These are phyloP conservation scores for Opisthocomus hoazin DNA, from an alignment of 2,113 vertebrate species.

Conservation along the genomic window DNA sequence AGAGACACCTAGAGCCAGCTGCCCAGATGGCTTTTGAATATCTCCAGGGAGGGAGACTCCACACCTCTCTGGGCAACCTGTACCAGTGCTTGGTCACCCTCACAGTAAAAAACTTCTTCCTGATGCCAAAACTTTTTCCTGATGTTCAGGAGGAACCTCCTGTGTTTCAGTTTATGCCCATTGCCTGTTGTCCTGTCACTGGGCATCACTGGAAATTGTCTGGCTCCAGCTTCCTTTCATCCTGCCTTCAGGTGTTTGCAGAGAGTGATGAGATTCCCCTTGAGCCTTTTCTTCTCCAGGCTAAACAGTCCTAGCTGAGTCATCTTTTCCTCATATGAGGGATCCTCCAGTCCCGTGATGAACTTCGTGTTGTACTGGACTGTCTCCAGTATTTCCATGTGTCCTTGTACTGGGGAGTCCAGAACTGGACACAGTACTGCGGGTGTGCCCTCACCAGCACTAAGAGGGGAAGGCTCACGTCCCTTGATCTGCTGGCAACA, in stretches of 20 bases:
- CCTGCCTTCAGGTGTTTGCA: neutral
- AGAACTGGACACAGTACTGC: neutral
- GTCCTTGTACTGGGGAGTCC: neutral
- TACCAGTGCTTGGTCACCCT: neutral
- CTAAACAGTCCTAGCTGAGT: neutral
- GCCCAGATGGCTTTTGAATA: neutral
- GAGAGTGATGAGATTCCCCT: neutral
- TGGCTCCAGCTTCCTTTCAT: neutral
- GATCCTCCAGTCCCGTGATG: neutral
- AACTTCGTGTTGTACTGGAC: neutral
- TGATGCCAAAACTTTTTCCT: neutral
- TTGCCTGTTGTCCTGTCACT: neutral
- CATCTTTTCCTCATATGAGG: neutral
- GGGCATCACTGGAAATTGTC: neutral
- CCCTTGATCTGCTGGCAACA: neutral
- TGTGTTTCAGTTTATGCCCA: neutral
- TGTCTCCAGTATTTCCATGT: neutral
- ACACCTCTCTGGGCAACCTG: neutral
- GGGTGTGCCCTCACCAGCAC: neutral
- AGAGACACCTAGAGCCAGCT: neutral
- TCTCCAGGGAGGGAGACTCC: neutral
- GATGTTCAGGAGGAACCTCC: neutral
- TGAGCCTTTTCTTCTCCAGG: neutral
- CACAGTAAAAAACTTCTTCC: neutral
- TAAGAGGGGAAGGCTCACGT: neutral